Percentiles rank a stretch among this genome's conserved stretches.
These are phyloP conservation scores for Baronia brevicornis DNA, from an alignment of 2,888 invertebrate genomes.

Conservation along the genomic window DNA sequence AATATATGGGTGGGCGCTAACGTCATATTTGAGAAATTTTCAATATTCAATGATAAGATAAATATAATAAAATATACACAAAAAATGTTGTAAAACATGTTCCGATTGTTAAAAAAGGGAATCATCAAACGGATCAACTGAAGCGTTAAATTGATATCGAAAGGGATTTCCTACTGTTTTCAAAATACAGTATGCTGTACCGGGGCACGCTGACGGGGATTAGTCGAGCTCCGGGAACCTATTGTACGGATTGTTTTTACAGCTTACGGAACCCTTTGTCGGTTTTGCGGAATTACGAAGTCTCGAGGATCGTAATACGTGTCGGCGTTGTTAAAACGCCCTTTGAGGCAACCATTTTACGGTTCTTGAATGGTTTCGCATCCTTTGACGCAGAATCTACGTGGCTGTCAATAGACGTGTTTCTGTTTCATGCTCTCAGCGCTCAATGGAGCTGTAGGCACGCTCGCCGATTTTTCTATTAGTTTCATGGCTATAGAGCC, in stretches of 20 bases:
- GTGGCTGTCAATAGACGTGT: conserved; percentile 57
- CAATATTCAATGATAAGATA: no score
- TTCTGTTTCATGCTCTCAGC: conserved; percentile 59
- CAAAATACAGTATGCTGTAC: conserved; percentile 52
- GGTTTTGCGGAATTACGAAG: conserved; percentile 48
- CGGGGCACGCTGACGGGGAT: conserved; percentile 65
- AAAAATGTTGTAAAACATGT: conserved; percentile 47
- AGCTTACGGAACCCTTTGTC: conserved; percentile 70
- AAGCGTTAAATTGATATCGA: conserved; percentile 70
- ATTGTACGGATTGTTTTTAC: conserved; percentile 67
- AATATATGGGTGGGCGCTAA: no score
- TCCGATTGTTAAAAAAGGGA: conserved; percentile 38
- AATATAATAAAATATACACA: conserved; percentile 24
- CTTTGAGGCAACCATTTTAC: conserved; percentile 47
- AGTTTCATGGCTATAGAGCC: no score
- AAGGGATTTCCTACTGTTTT: conserved; percentile 73
- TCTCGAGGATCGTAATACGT: conserved; percentile 41
- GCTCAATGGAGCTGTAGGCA: conserved; percentile 45
- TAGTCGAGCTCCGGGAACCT: conserved; percentile 45
- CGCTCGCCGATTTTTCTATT: conserved; percentile 24
- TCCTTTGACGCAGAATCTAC: conserved; percentile 54
- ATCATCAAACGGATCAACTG: conserved; percentile 50
- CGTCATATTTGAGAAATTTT: no score
- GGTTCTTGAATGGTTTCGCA: conserved; percentile 48
- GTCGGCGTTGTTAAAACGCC: conserved; percentile 35